These are phyloP conservation scores for Rhinogobius similis DNA, from an alignment of 2,113 vertebrate species.

Conservation along the genomic window DNA sequence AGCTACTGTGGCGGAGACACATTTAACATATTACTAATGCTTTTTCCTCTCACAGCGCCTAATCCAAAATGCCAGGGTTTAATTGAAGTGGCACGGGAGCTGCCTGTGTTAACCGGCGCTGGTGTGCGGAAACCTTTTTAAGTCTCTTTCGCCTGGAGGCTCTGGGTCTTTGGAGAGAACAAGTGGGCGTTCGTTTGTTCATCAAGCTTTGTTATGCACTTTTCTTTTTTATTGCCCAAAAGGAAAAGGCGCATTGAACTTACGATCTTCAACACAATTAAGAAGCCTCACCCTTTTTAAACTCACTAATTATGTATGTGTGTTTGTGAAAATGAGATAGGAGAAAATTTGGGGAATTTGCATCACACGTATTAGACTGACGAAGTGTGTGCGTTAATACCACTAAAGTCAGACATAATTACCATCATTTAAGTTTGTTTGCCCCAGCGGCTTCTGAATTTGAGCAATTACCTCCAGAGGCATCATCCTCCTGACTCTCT, in stretches of 20 bases:
- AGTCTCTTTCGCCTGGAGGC: constrained; percentile 57
- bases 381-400: constrained; percentile 15
- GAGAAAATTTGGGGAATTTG: constrained; percentile 6
- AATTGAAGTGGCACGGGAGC: constrained; percentile 58
- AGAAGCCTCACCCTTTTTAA: constrained; percentile 60
- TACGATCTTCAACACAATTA: constrained; percentile 56
- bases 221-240: constrained; percentile 29
- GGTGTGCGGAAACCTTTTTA: constrained; percentile 57
- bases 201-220: constrained; percentile 51
- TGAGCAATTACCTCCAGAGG: not conserved
- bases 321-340: constrained; percentile 18
- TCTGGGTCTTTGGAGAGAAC: constrained; percentile 59
- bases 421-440: constrained; percentile 19
- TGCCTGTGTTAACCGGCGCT: constrained; percentile 54
- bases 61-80: constrained; percentile 54
- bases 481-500: constrained; percentile 1
- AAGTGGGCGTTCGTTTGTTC: constrained; percentile 69
- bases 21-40: constrained; percentile 35
- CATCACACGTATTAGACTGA: constrained; percentile 21
- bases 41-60: constrained; percentile 32
- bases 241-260: constrained; percentile 50
- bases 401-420: constrained; percentile 27
- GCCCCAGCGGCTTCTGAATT: constrained; percentile 11
- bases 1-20: constrained; percentile 17
- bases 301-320: constrained; percentile 47